A percentile compares a stretch with the other conserved stretches of the same genome.
Evolutionary conservation across 2,888 invertebrate genomes (phyloP).

Genomic region (Neelides folsomi): DNA sequence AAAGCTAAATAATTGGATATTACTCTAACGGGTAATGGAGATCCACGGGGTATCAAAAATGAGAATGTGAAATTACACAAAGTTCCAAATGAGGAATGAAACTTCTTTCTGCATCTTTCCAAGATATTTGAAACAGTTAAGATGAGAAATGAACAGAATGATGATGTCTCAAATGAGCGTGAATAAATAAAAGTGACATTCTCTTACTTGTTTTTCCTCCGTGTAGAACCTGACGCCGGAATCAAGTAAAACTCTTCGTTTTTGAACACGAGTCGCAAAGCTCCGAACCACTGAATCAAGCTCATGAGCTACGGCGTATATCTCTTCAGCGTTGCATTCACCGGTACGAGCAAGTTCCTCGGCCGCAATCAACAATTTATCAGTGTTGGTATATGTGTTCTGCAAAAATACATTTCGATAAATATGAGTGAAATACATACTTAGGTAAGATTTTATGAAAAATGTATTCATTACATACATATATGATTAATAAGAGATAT

Average conservation of each 20-base stretch:
- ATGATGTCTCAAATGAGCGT: neutral
- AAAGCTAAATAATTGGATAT: no score
- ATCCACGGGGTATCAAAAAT: no score
- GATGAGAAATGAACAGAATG: neutral
- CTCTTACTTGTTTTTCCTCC: conserved; percentile 75
- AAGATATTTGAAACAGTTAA: conserved; percentile 2
- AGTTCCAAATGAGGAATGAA: neutral
- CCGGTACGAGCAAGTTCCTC: conserved; percentile 91
- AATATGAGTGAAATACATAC: no score
- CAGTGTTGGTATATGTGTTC: conserved; percentile 97
- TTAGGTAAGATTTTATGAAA: no score
- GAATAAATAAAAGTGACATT: neutral
- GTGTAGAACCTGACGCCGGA: conserved; percentile 89
- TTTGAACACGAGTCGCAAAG: conserved; percentile 84
- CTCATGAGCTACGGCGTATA: conserved; percentile 84
- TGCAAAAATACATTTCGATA: conserved; percentile 45
- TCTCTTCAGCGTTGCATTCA: conserved; percentile 92
- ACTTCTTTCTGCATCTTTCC: neutral
- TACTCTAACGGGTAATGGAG: no score
- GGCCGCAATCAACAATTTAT: conserved; percentile 86
- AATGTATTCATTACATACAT: no score
- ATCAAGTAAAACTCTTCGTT: conserved; percentile 74
- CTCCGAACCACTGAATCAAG: conserved; percentile 85
- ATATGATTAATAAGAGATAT: no score
- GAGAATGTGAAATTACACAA: no score